Percentiles rank a stretch among this genome's conserved stretches.
Evolutionary conservation across 2,888 invertebrate species (phyloP).

Genomic region (Nomada ferruginata): DNA sequence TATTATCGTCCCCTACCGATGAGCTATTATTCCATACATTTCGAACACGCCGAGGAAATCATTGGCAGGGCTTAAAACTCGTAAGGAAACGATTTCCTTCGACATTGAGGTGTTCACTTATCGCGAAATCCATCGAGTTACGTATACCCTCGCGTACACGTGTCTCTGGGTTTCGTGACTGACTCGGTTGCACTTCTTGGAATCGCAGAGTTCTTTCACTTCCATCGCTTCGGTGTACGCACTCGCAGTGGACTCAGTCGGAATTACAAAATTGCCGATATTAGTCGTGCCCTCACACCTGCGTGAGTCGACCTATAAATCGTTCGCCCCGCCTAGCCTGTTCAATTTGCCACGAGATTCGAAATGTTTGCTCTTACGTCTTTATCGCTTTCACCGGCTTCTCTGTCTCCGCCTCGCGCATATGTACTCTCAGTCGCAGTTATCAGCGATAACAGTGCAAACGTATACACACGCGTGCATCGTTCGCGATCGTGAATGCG

Average conservation of each 20-base stretch:
- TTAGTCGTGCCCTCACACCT: conserved; percentile 55
- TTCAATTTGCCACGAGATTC: conserved; percentile 16
- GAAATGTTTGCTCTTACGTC: conserved; percentile 37
- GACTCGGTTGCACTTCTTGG: conserved; percentile 57
- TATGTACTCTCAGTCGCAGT: conserved; percentile 17
- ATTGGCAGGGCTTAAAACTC: background rate
- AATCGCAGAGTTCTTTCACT: conserved; percentile 52
- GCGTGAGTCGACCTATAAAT: conserved; percentile 42
- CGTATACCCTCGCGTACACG: conserved; percentile 47
- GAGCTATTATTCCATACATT: background rate
- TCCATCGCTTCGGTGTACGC: conserved; percentile 31
- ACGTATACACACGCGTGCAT: conserved; percentile 18
- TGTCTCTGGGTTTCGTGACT: conserved; percentile 65
- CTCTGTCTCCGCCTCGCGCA: background rate
- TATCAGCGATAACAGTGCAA: conserved; percentile 57
- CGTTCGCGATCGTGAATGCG: conserved; percentile 14
- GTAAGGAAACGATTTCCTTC: conserved; percentile 23
- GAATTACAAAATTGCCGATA: conserved; percentile 68
- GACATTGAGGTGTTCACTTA: conserved; percentile 55
- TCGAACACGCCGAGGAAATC: background rate
- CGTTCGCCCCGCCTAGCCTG: background rate
- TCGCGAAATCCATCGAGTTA: conserved; percentile 55
- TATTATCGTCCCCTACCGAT: background rate
- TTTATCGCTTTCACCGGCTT: conserved; percentile 40
- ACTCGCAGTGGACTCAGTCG: conserved; percentile 34